Evolutionary conservation across 2,888 invertebrate genomes (phyloP).

Genomic region (Microdon myrmicae): DNA sequence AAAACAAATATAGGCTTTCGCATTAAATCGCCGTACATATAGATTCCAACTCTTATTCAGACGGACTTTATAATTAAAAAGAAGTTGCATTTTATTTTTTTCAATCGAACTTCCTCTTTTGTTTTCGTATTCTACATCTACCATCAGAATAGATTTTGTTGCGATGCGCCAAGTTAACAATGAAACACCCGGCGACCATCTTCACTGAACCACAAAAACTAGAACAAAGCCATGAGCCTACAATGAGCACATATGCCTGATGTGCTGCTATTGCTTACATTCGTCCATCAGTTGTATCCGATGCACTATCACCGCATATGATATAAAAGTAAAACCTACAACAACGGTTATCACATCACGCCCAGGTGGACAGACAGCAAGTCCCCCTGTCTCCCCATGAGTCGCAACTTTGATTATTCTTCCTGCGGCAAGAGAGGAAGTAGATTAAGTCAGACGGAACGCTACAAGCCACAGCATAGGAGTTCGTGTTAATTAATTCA

Average conservation of each 20-base stretch:
- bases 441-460: slow-evolving; percentile 22
- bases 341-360: slow-evolving; percentile 11
- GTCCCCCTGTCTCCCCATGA: no score
- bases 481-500: slow-evolving; percentile 16
- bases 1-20: no score
- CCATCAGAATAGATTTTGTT: no score
- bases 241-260: slow-evolving; percentile 6
- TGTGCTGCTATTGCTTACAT: neutral
- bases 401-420: no score
- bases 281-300: slow-evolving; percentile 11
- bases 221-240: slow-evolving; percentile 28
- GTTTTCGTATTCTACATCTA: no score
- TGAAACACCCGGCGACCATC: slow-evolving; percentile 10
- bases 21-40: no score
- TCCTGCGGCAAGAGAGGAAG: slow-evolving; percentile 34
- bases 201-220: slow-evolving; percentile 39
- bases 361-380: slow-evolving; percentile 26
- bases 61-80: no score
- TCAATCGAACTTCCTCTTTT: no score
- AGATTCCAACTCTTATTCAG: no score
- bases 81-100: no score
- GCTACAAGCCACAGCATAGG: neutral
- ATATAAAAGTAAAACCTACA: slow-evolving; percentile 8
- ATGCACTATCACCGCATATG: slow-evolving; percentile 9
- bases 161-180: no score